Evolutionary conservation across 2,113 vertebrate genomes (phyloP).

Genomic region (Ifrita kowaldi): DNA sequence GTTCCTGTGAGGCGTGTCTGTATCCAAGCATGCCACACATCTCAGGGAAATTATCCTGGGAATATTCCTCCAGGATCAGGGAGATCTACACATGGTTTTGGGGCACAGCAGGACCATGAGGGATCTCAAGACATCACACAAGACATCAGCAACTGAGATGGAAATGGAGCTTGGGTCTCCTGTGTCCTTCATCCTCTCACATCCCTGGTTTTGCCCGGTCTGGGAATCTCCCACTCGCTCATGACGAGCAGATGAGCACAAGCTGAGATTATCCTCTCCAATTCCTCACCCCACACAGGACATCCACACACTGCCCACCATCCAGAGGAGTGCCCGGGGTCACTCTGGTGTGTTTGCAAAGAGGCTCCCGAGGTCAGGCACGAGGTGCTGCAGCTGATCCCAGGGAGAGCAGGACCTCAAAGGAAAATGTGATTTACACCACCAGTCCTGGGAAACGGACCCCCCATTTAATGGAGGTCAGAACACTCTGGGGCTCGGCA

Average conservation of each 20-base stretch:
- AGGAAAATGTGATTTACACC: conserved; percentile 32
- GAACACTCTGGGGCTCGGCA: conserved; percentile 5
- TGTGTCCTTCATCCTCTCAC: neutral
- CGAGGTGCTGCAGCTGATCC: conserved; percentile 33
- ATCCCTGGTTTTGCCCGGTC: neutral
- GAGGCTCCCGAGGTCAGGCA: conserved; percentile 39
- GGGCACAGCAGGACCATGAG: neutral
- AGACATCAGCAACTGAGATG: neutral
- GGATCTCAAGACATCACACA: neutral
- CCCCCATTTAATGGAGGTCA: conserved; percentile 17
- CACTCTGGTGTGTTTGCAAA: neutral
- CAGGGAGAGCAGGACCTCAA: neutral
- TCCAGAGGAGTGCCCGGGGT: neutral
- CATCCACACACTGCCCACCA: neutral
- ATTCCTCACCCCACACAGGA: neutral
- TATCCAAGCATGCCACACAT: neutral
- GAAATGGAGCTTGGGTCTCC: neutral
- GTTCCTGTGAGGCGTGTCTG: neutral
- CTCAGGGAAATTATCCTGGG: neutral
- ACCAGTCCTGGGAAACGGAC: neutral
- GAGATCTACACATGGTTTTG: neutral
- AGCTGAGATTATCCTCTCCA: neutral
- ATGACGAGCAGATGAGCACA: neutral
- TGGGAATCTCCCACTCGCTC: neutral
- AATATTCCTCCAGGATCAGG: neutral